Percentiles rank a stretch among this genome's conserved stretches.
Conservation (phyloP, 2,888 invertebrate species). For the Mesorhabditis belari region DNA sequence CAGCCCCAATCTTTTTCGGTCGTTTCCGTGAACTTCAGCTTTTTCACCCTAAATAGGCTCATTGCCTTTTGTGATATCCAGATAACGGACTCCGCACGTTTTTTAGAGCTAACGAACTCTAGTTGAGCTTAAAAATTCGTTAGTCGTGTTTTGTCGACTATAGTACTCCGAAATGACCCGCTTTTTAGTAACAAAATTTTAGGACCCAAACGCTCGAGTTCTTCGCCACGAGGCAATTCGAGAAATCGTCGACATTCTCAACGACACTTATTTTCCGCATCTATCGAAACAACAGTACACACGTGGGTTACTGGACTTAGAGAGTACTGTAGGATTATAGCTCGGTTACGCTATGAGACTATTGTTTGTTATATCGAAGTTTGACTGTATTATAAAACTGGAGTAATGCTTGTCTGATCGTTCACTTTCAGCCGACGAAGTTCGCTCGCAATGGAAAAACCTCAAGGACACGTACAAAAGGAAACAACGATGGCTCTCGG, state of each 20-base stretch:
- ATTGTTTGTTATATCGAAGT: too few species aligned
- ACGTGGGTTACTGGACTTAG: background rate
- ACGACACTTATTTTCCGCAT: background rate
- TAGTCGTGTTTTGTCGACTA: too few species aligned
- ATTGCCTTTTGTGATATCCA: too few species aligned
- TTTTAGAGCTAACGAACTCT: too few species aligned
- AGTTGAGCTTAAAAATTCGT: too few species aligned
- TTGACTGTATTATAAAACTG: too few species aligned
- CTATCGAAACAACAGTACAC: background rate
- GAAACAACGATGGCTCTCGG: slow-evolving; percentile 31
- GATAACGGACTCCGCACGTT: too few species aligned
- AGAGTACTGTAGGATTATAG: too few species aligned
- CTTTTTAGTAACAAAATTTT: background rate
- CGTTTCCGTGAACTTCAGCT: background rate
- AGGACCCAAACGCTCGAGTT: background rate
- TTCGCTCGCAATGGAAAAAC: slow-evolving; percentile 37
- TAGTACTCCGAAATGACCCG: background rate
- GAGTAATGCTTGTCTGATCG: too few species aligned
- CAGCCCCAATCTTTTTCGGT: too few species aligned
- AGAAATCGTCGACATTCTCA: background rate
- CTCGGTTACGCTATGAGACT: too few species aligned
- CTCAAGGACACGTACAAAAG: slow-evolving; percentile 36
- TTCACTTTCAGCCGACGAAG: slow-evolving; percentile 23
- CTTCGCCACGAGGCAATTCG: background rate
- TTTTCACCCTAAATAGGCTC: too few species aligned